Percentiles rank a stretch among this genome's conserved stretches.
phyloP scores from a whole-genome alignment of 1,140 invertebrate genomes.

The Pseudomyrmex gracilis region DNA sequence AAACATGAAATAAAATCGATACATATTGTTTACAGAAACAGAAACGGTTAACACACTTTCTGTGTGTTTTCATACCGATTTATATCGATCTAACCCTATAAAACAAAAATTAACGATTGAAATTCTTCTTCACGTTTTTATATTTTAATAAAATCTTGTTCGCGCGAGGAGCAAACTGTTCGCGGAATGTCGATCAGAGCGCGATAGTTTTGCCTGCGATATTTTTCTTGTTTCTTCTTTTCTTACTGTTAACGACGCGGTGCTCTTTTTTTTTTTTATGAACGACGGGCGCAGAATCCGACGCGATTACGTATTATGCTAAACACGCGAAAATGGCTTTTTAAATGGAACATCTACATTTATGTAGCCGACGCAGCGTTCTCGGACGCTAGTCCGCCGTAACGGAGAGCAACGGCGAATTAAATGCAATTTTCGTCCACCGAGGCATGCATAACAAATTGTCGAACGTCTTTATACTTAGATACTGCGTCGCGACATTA shows the following conservation, averaged over 20 bases:
- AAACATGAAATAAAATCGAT: too few species aligned
- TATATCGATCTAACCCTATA: neutral
- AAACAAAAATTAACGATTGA: neutral
- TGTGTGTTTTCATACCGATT: neutral
- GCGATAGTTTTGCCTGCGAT: constrained; percentile 32
- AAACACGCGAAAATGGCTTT: constrained; percentile 84
- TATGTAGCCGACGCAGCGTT: constrained; percentile 69
- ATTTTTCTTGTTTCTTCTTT: neutral
- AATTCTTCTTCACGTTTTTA: neutral
- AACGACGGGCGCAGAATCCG: constrained; percentile 50
- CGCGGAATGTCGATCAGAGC: constrained; percentile 60
- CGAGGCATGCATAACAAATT: constrained; percentile 84
- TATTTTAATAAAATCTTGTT: constrained; percentile 54
- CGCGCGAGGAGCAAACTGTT: constrained; percentile 61
- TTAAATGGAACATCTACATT: constrained; percentile 85
- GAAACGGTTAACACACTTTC: neutral
- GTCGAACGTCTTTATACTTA: constrained; percentile 79
- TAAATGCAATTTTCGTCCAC: constrained; percentile 83
- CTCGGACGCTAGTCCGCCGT: constrained; percentile 4
- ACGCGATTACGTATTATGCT: constrained; percentile 82
- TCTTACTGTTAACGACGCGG: constrained; percentile 51
- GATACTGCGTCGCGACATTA: constrained; percentile 61
- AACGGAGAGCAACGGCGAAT: constrained; percentile 77
- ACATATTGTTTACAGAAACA: too few species aligned
- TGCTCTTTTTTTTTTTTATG: constrained; percentile 9